Evolutionary conservation across 2,797 vertebrate genomes (phyloP).

Genomic region (Molossus alvarezi): DNA sequence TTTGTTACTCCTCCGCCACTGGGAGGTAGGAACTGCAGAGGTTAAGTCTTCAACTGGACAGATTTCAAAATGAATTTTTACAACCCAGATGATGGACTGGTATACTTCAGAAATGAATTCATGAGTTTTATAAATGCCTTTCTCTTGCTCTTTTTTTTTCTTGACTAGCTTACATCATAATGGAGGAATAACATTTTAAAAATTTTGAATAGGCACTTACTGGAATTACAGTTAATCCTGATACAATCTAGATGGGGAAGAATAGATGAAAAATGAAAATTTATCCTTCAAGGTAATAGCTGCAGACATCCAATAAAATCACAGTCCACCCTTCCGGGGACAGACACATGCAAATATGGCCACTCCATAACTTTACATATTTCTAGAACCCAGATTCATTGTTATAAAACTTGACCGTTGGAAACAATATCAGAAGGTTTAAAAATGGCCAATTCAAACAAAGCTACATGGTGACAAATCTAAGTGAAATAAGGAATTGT

Average conservation of each 20-base stretch:
- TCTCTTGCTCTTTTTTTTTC: slow-evolving; percentile 74
- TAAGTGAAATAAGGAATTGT: slow-evolving; percentile 88
- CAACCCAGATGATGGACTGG: slow-evolving; percentile 88
- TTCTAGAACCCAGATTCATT: slow-evolving; percentile 90
- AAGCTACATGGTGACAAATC: slow-evolving; percentile 95
- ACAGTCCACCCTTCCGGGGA: slow-evolving; percentile 98
- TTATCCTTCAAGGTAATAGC: slow-evolving; percentile 99
- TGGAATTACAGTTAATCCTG: slow-evolving; percentile 99
- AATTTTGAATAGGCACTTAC: slow-evolving; percentile 99
- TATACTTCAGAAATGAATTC: slow-evolving; percentile 84
- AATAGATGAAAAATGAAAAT: slow-evolving; percentile 99
- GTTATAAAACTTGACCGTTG: slow-evolving; percentile 86
- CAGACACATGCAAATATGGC: slow-evolving; percentile 95
- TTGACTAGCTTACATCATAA: slow-evolving; percentile 90
- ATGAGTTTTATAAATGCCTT: slow-evolving; percentile 81
- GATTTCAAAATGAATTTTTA: slow-evolving; percentile 90
- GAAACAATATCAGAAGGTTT: slow-evolving; percentile 88
- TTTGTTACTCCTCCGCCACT: background rate
- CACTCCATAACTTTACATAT: slow-evolving; percentile 89
- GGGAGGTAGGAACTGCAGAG: background rate
- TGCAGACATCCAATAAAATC: slow-evolving; percentile 99
- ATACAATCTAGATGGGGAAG: slow-evolving; percentile 99
- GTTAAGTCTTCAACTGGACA: background rate
- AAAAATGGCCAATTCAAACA: slow-evolving; percentile 95
- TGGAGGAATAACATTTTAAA: slow-evolving; percentile 93